phyloP scores from a whole-genome alignment of 2,888 invertebrate genomes.

The Drosophila quinaria region DNA sequence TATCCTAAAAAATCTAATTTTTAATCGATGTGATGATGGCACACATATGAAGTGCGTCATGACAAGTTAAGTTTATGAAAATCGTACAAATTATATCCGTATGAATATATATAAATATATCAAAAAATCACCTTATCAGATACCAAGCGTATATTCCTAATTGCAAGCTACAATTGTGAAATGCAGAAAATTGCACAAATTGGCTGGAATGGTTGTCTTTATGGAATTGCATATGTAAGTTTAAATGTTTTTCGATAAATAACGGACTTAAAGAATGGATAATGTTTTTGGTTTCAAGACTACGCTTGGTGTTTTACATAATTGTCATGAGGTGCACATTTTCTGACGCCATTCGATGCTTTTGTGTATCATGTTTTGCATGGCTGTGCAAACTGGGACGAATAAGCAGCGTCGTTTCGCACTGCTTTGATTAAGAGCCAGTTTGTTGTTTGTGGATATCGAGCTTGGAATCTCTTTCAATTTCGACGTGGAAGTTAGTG shows the following conservation, averaged over 20 bases:
- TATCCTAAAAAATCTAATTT: slow-evolving; percentile 7
- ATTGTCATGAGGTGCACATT: slow-evolving; percentile 64
- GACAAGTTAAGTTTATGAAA: slow-evolving; percentile 6
- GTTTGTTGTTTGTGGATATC: neutral
- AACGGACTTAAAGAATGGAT: slow-evolving; percentile 42
- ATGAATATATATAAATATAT: slow-evolving; percentile 15
- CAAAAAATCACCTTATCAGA: slow-evolving; percentile 48
- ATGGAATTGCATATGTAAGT: slow-evolving; percentile 50
- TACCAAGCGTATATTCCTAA: slow-evolving; percentile 29
- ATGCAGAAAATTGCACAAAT: slow-evolving; percentile 28
- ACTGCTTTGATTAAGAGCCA: slow-evolving; percentile 12
- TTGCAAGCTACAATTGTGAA: slow-evolving; percentile 14
- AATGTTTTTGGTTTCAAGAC: slow-evolving; percentile 44
- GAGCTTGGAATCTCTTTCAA: neutral
- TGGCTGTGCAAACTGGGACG: slow-evolving; percentile 42
- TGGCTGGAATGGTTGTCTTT: slow-evolving; percentile 63
- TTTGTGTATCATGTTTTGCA: slow-evolving; percentile 62
- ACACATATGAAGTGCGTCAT: slow-evolving; percentile 2
- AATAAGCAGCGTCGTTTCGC: slow-evolving; percentile 38
- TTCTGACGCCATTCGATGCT: slow-evolving; percentile 60
- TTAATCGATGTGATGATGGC: slow-evolving; percentile 16
- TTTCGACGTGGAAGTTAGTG: neutral
- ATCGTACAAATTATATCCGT: slow-evolving; percentile 12
- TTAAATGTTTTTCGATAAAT: slow-evolving; percentile 20
- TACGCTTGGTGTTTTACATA: slow-evolving; percentile 18